Evolutionary conservation across 2,113 vertebrate genomes (phyloP), one percentile per base, ranked within the genome.

Genomic region (Alligator mississippiensis): DNA sequence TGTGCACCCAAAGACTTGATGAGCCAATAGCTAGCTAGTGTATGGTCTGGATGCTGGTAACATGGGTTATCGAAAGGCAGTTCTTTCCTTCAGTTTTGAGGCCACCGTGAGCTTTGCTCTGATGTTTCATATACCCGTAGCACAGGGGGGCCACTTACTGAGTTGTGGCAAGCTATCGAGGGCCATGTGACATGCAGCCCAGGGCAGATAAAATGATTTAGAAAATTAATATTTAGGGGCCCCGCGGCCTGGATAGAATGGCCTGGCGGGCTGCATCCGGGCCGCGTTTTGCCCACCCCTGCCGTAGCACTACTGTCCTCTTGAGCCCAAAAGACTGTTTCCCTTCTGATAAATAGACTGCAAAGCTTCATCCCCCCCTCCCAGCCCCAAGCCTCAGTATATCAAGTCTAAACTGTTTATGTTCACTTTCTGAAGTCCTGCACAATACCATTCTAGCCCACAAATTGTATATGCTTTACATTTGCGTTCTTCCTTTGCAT

Each of bases 401-500:
- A 13, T 85, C 72, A 66, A 84, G 34, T 25, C 82, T 91, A 18
- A 5, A 13, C 77, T 93, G 19, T 77, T 93, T 64, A 24, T 84
- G 0, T 82, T 25, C 6, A 4, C 13, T 2, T 4, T 57, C 21
- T 84, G 25, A 84, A 94, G 19, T 10, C 85, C 3, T 11, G 22
- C 4, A 34, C n/a, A 62, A 18, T 47, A 93, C 54, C 22, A 5
- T 79, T 90, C 68, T 87, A 34, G 5, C 77, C 34, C 59, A 0
- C 79, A 22, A 74, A 64, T 91, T 86, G n/a, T 5, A 21, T 85
- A 7, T 78, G 68, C 25, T 70, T 90, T 78, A 64, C 27, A 59
- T 88, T 93, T 92, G 70, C 12, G 47, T 89, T 94, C 82, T 91
- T 80, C 66, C 47, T 91, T 86, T 84, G 54, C 58, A 80, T 81